Percentiles rank a stretch among this genome's conserved stretches.
These are phyloP conservation scores for Brienomyrus brachyistius DNA, from an alignment of 2,113 vertebrate species.

Conservation along the genomic window DNA sequence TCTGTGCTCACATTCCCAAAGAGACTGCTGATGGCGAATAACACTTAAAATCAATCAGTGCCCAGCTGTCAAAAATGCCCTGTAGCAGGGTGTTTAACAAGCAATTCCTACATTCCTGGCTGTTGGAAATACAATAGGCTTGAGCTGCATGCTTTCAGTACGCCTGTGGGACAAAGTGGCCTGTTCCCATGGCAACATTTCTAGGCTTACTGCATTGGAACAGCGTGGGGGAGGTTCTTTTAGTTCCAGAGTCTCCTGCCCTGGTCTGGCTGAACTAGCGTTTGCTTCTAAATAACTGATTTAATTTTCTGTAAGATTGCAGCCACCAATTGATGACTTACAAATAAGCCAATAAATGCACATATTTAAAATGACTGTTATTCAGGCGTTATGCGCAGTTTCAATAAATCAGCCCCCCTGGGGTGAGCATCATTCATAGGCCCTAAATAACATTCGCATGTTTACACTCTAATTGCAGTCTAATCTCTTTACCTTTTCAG, in stretches of 20 bases:
- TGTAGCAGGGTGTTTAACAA: conserved; percentile 1
- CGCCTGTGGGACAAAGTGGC: neutral
- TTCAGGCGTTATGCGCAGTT: neutral
- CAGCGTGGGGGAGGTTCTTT: neutral
- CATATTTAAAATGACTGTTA: neutral
- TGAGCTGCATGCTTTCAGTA: neutral
- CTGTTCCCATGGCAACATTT: conserved; percentile 11
- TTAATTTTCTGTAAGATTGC: neutral
- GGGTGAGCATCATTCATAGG: neutral
- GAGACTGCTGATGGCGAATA: neutral
- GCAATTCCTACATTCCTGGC: conserved; percentile 3
- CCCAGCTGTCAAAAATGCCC: neutral
- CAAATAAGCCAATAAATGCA: neutral
- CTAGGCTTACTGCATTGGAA: neutral
- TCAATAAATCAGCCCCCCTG: neutral
- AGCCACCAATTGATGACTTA: neutral
- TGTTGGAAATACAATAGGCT: conserved; percentile 5
- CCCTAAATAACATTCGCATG: neutral
- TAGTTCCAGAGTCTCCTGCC: neutral
- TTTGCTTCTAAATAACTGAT: neutral
- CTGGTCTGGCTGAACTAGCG: neutral
- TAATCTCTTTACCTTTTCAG: neutral
- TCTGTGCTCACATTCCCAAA: neutral
- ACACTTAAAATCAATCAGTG: neutral
- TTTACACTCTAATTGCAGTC: neutral